Conservation (phyloP, 2,113 vertebrate genomes). For the Cochlearius cochlearius region DNA sequence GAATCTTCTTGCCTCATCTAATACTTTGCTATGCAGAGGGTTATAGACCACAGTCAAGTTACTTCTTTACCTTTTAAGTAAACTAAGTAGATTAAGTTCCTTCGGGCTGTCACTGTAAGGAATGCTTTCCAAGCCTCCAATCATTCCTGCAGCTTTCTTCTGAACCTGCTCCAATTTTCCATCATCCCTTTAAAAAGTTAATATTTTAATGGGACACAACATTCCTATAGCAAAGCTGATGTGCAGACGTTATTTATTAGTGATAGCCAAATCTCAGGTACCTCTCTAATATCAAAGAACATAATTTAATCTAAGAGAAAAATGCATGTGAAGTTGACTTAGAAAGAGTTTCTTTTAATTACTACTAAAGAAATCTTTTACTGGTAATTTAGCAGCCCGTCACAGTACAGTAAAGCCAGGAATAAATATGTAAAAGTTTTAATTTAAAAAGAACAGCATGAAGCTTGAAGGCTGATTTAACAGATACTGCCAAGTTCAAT, state of each 20-base stretch:
- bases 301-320: background rate
- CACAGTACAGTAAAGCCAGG: slow-evolving; percentile 1
- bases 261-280: background rate
- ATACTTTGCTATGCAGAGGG: background rate
- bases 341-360: background rate
- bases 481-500: slow-evolving; percentile 17
- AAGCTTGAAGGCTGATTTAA: slow-evolving; percentile 51
- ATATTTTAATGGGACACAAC: background rate
- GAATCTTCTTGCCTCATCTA: background rate
- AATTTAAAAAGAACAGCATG: slow-evolving; percentile 42
- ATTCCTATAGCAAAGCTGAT: background rate
- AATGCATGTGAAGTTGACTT: background rate
- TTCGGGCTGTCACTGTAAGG: background rate
- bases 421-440: slow-evolving; percentile 17
- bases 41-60: background rate
- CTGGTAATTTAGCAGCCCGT: background rate
- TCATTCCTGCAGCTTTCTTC: background rate
- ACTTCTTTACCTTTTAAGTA: background rate
- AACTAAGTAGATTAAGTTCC: background rate
- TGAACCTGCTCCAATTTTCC: slow-evolving; percentile 20
- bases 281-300: background rate
- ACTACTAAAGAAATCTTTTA: background rate
- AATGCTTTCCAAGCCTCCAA: background rate
- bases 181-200: background rate
- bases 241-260: background rate